Conservation (phyloP, 2,888 invertebrate species). For the Drosophila longiperda region DNA sequence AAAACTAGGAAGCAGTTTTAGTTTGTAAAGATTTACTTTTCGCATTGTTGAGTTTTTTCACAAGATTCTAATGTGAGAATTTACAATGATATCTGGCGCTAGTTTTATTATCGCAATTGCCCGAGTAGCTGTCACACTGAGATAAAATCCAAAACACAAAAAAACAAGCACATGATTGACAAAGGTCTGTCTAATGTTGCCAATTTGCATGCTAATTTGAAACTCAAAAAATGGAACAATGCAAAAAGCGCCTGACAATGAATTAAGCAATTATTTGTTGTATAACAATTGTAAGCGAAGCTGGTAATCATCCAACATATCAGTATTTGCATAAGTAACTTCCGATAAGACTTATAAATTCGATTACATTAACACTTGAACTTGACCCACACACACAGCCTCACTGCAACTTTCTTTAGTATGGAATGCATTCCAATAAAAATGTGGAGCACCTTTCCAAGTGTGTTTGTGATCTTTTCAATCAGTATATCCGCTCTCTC, state of each 20-base stretch:
- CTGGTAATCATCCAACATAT: constrained; percentile 8
- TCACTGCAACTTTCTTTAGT: constrained; percentile 10
- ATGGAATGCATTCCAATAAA: constrained; percentile 21
- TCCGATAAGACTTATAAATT: constrained; percentile 30
- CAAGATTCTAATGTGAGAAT: background rate
- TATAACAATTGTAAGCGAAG: constrained; percentile 50
- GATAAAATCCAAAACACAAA: constrained; percentile 39
- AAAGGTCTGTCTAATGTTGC: constrained; percentile 15
- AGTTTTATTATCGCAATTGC: constrained; percentile 26
- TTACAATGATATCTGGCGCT: constrained; percentile 3
- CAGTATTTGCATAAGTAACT: constrained; percentile 18
- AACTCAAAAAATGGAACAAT: constrained; percentile 52
- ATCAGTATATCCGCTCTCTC: constrained; percentile 35
- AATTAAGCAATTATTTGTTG: constrained; percentile 56
- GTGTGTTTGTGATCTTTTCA: constrained; percentile 31
- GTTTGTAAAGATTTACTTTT: constrained; percentile 5
- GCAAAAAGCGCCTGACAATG: constrained; percentile 10
- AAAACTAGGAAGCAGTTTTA: background rate
- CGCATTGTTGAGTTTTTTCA: background rate
- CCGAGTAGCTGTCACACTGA: constrained; percentile 13
- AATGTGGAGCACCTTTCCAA: constrained; percentile 22
- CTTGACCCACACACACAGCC: constrained; percentile 51
- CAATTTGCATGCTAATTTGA: constrained; percentile 64
- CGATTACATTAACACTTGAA: constrained; percentile 36
- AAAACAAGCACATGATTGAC: constrained; percentile 39